Percentiles rank a stretch among this genome's conserved stretches.
Conservation (phyloP, 2,113 vertebrate genomes). For the Synchiropus splendidus region DNA sequence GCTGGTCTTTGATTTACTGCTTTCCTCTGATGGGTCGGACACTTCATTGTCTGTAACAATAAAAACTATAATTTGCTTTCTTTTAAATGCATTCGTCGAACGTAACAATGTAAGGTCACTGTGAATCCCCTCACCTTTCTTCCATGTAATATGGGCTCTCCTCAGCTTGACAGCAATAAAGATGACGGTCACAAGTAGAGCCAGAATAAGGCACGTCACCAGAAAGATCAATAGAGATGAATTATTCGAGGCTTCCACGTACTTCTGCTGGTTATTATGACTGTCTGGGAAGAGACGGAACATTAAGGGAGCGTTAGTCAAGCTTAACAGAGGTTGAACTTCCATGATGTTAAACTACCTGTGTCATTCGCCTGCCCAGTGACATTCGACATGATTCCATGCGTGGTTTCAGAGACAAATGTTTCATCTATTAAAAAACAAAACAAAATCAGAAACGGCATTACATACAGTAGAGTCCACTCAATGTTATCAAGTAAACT, state of each 20-base stretch:
- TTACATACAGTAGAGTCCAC: too few species aligned
- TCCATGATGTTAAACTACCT: constrained; percentile 23
- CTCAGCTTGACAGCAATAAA: constrained; percentile 77
- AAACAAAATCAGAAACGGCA: too few species aligned
- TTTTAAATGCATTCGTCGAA: neutral
- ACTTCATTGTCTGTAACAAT: constrained; percentile 78
- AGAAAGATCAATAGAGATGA: constrained; percentile 67
- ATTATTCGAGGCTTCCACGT: neutral
- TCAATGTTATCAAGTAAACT: too few species aligned
- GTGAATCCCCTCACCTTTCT: constrained; percentile 65
- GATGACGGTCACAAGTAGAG: constrained; percentile 74
- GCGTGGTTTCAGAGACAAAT: too few species aligned
- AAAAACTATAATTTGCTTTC: constrained; percentile 24
- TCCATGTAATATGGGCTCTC: constrained; percentile 78
- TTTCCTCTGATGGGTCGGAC: constrained; percentile 74
- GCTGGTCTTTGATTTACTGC: constrained; percentile 77
- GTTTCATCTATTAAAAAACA: too few species aligned
- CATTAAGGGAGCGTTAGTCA: neutral
- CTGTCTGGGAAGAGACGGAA: constrained; percentile 15
- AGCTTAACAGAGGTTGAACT: neutral
- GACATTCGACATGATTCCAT: too few species aligned
- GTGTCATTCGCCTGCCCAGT: constrained; percentile 9
- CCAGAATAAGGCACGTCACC: constrained; percentile 71
- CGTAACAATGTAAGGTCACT: neutral
- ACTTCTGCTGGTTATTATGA: neutral